Percentiles rank a stretch among this genome's conserved stretches.
Evolutionary conservation across 1,140 invertebrate species (phyloP).

Genomic region (Medauroidea extradentata): DNA sequence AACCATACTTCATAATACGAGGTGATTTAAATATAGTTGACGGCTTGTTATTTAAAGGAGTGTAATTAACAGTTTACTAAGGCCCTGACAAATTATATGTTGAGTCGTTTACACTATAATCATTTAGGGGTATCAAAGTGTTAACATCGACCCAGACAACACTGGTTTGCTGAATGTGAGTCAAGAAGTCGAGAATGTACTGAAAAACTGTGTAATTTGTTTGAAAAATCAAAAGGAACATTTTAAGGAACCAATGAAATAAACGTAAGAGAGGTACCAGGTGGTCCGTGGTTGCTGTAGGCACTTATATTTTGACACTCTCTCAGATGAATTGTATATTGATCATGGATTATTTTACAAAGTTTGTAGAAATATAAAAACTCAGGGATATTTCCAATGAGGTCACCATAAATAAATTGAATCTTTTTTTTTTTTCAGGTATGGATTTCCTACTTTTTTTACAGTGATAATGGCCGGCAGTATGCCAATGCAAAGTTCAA

Average conservation of each 20-base stretch:
- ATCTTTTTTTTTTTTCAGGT: too few species aligned
- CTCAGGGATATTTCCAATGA: too few species aligned
- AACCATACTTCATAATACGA: conserved; percentile 31
- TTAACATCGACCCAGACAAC: conserved; percentile 34
- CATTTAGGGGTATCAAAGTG: conserved; percentile 45
- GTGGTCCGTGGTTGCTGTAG: conserved; percentile 22
- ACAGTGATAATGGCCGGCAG: too few species aligned
- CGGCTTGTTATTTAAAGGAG: conserved; percentile 36
- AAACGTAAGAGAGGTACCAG: conserved; percentile 19
- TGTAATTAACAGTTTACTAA: conserved; percentile 39
- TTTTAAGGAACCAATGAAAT: conserved; percentile 21
- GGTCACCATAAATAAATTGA: too few species aligned
- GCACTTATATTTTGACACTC: conserved; percentile 7
- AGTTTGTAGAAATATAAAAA: too few species aligned
- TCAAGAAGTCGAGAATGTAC: neutral
- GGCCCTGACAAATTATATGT: conserved; percentile 32
- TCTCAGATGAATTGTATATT: conserved; percentile 16
- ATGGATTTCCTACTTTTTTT: too few species aligned
- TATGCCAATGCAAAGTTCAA: too few species aligned
- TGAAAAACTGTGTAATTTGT: conserved; percentile 16
- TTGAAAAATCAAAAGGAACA: conserved; percentile 8
- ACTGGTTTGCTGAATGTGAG: conserved; percentile 43
- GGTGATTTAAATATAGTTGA: conserved; percentile 35
- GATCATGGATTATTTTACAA: conserved; percentile 26
- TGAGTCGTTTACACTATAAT: conserved; percentile 39